These are phyloP conservation scores for Epistrophe eligans DNA, from an alignment of 2,888 invertebrate species.

Conservation along the genomic window DNA sequence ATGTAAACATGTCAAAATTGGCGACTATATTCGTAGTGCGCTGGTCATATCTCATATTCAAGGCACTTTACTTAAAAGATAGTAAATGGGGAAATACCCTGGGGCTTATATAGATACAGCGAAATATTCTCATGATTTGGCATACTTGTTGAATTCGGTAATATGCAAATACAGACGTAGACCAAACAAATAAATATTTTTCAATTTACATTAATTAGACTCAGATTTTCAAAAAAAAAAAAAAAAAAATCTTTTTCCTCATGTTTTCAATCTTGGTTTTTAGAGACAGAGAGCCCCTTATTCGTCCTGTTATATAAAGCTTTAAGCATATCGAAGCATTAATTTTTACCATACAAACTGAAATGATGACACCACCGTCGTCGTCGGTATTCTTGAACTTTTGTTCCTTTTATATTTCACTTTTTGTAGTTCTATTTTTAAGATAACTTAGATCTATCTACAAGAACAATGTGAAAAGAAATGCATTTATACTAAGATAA, in stretches of 20 bases:
- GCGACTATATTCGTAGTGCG: no score
- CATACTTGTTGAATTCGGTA: slow-evolving; percentile 42
- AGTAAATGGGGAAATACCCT: no score
- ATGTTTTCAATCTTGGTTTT: neutral
- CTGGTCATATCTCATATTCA: no score
- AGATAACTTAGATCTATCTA: neutral
- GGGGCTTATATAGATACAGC: neutral
- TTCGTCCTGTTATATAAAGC: neutral
- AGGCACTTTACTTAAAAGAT: no score
- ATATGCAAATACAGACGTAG: slow-evolving; percentile 24
- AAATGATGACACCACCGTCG: neutral
- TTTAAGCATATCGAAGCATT: slow-evolving; percentile 22
- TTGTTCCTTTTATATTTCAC: neutral
- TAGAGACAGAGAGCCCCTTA: neutral
- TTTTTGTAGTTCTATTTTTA: slow-evolving; percentile 9
- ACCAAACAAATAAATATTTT: slow-evolving; percentile 40
- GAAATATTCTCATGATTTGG: neutral
- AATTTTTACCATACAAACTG: neutral
- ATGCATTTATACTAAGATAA: slow-evolving; percentile 29
- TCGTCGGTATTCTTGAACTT: slow-evolving; percentile 34
- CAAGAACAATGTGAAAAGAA: neutral
- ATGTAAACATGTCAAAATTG: no score
- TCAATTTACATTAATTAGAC: slow-evolving; percentile 71
- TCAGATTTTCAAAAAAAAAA: slow-evolving; percentile 37
- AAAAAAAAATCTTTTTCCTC: neutral